phyloP scores from a whole-genome alignment of 2,113 vertebrate species.

The Gasterosteus nipponicus region DNA sequence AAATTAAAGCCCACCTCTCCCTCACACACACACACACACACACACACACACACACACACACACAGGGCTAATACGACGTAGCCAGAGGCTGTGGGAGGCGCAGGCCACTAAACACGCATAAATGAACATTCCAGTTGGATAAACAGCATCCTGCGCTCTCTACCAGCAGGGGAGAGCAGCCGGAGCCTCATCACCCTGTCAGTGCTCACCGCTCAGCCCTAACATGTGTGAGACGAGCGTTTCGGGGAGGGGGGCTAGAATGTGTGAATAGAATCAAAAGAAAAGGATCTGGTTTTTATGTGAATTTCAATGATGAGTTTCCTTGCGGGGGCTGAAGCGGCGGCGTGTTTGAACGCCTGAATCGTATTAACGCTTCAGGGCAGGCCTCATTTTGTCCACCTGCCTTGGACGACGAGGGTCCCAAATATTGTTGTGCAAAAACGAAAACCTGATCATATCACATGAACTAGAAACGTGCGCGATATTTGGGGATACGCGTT shows the following conservation, averaged over 20 bases:
- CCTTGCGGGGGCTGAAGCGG: conserved; percentile 34
- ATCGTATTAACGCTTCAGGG: conserved; percentile 60
- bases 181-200: conserved; percentile 46
- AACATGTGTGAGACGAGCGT: conserved; percentile 21
- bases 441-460: conserved; percentile 7
- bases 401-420: conserved; percentile 35
- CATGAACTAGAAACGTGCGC: neutral
- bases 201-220: conserved; percentile 30
- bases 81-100: conserved; percentile 54
- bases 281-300: conserved; percentile 59
- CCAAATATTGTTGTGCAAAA: conserved; percentile 21
- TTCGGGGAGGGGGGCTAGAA: neutral
- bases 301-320: conserved; percentile 66
- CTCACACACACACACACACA: conserved; percentile 21
- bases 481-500: conserved; percentile 9
- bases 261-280: conserved; percentile 66
- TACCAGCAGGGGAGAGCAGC: conserved; percentile 62
- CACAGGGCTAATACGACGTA: conserved; percentile 41
- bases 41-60: conserved; percentile 2
- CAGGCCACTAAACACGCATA: conserved; percentile 65
- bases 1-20: conserved; percentile 54
- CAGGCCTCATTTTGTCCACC: conserved; percentile 21
- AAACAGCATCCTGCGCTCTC: conserved; percentile 66
- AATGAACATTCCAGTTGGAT: conserved; percentile 77
- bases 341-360: conserved; percentile 47